Base-by-base conservation (phyloP, 2,797 vertebrate species). In the Leucoraja ocellata region DNA sequence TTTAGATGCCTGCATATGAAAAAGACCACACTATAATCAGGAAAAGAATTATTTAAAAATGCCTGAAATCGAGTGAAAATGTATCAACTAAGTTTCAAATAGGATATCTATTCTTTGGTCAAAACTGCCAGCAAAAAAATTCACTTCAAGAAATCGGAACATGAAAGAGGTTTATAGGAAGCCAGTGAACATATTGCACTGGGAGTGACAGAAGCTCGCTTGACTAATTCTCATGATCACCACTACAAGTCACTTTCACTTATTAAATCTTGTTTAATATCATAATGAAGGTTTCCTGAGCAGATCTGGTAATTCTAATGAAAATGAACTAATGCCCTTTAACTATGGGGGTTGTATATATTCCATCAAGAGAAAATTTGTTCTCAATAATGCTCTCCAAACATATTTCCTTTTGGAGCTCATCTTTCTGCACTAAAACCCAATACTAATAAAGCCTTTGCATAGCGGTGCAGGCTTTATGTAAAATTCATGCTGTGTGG, bases 261-360 rank as follows among this genome's bases (percentile, higher is more conserved):
- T 99, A 99, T 99, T 99, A 99, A 98, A 98, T 98, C 98, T 97
- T 98, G 97, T 98, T 98, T 99, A 99, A 99, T 99, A 99, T 98
- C 98, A 97, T 98, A 99, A 99, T 98, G 98, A 99, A 98, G 97
- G 96, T 97, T 98, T 98, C 97, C 97, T 96, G 97, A 98, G 97
- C 97, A 97, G 98, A 98, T 98, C 97, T 98, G 97, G 97, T 97
- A 97, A 97, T 98, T 98, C 96, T 96, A 96, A 95, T 95, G 96
- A 97, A 97, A 97, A 96, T 96, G 96, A 97, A 97, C 94, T 93
- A 93, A 93, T 93, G 94, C 84, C 94, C 95, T 94, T 94, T 94
- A 93, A 93, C 84, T 93, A 71, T 93, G 93, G 93, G 46, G 68
- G 10, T 77, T 94, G 94, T 74, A 76, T 90, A 93, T 73, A 93